phyloP scores from a whole-genome alignment of 2,113 vertebrate genomes.

The Hemichromis elongatus region DNA sequence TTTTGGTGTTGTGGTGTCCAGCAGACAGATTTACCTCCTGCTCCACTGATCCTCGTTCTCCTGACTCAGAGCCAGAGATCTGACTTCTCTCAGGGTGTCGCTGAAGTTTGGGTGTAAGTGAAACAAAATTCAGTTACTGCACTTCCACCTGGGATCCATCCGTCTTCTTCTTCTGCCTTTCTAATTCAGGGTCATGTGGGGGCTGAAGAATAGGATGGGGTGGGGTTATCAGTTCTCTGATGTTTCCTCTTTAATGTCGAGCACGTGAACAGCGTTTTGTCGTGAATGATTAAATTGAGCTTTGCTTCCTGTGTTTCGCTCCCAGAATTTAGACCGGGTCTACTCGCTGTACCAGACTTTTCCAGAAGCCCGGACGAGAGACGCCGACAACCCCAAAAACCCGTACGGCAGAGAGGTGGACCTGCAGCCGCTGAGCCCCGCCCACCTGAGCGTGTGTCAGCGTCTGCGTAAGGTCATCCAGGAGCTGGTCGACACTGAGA shows the following conservation, averaged over 20 bases:
- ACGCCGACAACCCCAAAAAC: slow-evolving; percentile 59
- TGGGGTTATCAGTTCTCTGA: neutral
- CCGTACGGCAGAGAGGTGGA: slow-evolving; percentile 56
- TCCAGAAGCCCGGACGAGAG: slow-evolving; percentile 49
- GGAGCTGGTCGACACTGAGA: slow-evolving; percentile 93
- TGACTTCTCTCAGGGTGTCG: neutral
- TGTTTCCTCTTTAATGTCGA: neutral
- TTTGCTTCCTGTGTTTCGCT: neutral
- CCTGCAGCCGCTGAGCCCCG: slow-evolving; percentile 68
- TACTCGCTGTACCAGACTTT: slow-evolving; percentile 72
- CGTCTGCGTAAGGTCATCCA: slow-evolving; percentile 89
- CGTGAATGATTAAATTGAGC: neutral
- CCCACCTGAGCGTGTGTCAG: slow-evolving; percentile 86
- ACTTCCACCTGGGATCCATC: neutral
- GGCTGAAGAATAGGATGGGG: neutral
- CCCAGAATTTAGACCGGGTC: slow-evolving; percentile 78
- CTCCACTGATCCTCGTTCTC: neutral
- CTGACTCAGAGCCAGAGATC: neutral
- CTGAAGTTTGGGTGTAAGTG: neutral
- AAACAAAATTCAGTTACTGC: neutral
- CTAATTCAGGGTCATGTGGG: neutral
- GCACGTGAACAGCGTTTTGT: neutral
- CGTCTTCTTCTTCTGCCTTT: neutral
- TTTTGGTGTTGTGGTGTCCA: neutral
- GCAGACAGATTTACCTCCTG: neutral